Base-by-base conservation (phyloP, 2,113 vertebrate genomes). In the Nothoprocta pentlandii region DNA sequence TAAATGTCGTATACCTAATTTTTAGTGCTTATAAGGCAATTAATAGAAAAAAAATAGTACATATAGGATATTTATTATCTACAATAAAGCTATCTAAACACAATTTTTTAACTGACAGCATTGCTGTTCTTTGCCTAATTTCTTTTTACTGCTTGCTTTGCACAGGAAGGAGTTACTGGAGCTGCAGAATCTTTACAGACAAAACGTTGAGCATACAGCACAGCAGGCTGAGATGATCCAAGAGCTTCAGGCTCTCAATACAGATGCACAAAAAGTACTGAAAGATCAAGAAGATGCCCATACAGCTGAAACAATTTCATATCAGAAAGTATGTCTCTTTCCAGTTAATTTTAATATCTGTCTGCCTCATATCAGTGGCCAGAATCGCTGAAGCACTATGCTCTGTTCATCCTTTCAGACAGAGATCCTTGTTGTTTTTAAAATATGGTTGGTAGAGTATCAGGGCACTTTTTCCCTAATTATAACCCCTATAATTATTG, bases 201-300 rank as follows among this genome's bases (percentile, higher is more conserved):
- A 98, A 97, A 99, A 98, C 87, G 95, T 76, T 28, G 97, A 98
- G 59, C 98, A 99, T 63, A 97, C 97, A 82, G 93, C 96, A 34
- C 98, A 99, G 95, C 99, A 99, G 94, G 97, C 98, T 73, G 97
- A 99, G 88, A 97, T 99, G 86, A 99, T 99, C 97, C 98, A 98
- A 95, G 98, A 99, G 90, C 98, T 99, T 95, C 98, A 99, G 93
- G 93, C 97, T 89, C 98, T 99, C 91, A 99, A 98, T 96, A 97
- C 98, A 77, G 98, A 98, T 92, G 97, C 98, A 10, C 98, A 99
- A 61, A 98, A 97, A 96, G 98, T 98, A 86, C 94, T 99, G 93
- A 98, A 97, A 96, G 98, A 98, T 94, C 98, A 99, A 87, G 99
- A 99, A 92, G 98, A 98, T 94, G 98, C 97, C 36, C 98, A 99